Evolutionary conservation across 35 echinoderm and acorn worm species (phyloP).

Genomic region (Diadema setosum): DNA sequence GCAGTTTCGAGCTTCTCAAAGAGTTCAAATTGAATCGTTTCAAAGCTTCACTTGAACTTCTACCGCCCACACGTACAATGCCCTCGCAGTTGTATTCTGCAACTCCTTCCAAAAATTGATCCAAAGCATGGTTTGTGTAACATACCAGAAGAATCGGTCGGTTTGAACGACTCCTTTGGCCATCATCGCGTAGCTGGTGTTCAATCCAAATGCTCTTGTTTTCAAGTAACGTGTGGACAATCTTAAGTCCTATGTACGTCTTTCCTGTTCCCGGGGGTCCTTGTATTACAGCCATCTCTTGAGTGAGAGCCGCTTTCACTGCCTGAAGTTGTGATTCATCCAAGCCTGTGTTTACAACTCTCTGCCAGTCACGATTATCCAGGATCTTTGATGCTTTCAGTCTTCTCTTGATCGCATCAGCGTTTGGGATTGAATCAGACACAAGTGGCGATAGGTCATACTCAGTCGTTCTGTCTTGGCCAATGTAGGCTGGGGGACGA

Average conservation of each 20-base stretch:
- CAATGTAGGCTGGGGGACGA: constrained; percentile 52
- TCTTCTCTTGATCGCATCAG: neutral
- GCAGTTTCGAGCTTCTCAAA: neutral
- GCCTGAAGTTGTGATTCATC: constrained; percentile 75
- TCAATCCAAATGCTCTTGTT: constrained; percentile 57
- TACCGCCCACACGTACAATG: constrained; percentile 83
- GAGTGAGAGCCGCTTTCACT: constrained; percentile 66
- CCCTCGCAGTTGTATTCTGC: constrained; percentile 41
- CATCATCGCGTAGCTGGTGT: neutral
- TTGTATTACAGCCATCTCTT: constrained; percentile 87
- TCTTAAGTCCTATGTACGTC: constrained; percentile 91
- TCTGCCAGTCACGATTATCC: constrained; percentile 27
- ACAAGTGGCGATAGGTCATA: constrained; percentile 72
- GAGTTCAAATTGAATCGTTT: constrained; percentile 69
- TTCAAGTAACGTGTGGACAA: constrained; percentile 70
- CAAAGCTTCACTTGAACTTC: constrained; percentile 73
- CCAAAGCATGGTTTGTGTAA: constrained; percentile 95
- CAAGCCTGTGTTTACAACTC: constrained; percentile 15
- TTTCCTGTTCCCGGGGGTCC: constrained; percentile 98
- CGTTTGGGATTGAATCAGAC: neutral
- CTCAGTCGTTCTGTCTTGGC: neutral
- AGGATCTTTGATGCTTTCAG: neutral
- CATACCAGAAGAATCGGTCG: constrained; percentile 84
- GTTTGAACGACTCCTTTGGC: neutral
- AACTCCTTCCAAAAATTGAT: constrained; percentile 95